Evolutionary conservation across 2,113 vertebrate genomes (phyloP), one percentile per base, ranked within the genome.

Genomic region (Otus sunia): DNA sequence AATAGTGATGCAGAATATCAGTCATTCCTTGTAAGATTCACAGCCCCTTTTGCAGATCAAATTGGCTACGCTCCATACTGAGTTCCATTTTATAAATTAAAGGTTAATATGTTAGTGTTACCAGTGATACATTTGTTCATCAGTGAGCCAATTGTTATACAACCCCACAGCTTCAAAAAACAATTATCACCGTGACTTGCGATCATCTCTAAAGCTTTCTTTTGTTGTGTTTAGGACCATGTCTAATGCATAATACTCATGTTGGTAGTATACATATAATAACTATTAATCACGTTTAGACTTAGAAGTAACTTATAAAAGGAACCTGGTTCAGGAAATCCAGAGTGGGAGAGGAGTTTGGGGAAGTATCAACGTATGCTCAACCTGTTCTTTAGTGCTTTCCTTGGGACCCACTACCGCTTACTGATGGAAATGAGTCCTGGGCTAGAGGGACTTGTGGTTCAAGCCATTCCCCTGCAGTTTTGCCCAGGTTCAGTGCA

Each of bases 81-180:
- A 78, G 25, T 74, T 95, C 92, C 88, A 93, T 94, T 96, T 96
- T 95, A 86, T 78, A 94, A 96, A 95, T 94, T 96, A 92, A 89
- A 88, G 60, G 79, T 94, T 92, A 92, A 93, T 96, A 75, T 68
- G 60, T 94, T 91, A 86, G 36, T 71, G 56, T 89, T 96, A 94
- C 52, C 76, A 81, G 60, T 74, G 91, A 95, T 96, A 16, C 52
- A 94, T 91, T 63, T 91, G 60, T 86, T 96, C 72, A 30, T 88
- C 68, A 50, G 76, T 25, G 25, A 92, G n/a, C 34, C 75, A 83
- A 30, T 90, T 92, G 68, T 67, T 86, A 63, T 34, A 82, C 7
- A 78, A 77, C 58, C 27, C 45, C 49, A 47, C 50, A 90, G 63
- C 62, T 87, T 94, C 64, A 88, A 81, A 90, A 92, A 90, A 32